A percentile compares a stretch with the other conserved stretches of the same genome.
Conservation (phyloP, 2,113 vertebrate genomes). For the Anseranas semipalmata region DNA sequence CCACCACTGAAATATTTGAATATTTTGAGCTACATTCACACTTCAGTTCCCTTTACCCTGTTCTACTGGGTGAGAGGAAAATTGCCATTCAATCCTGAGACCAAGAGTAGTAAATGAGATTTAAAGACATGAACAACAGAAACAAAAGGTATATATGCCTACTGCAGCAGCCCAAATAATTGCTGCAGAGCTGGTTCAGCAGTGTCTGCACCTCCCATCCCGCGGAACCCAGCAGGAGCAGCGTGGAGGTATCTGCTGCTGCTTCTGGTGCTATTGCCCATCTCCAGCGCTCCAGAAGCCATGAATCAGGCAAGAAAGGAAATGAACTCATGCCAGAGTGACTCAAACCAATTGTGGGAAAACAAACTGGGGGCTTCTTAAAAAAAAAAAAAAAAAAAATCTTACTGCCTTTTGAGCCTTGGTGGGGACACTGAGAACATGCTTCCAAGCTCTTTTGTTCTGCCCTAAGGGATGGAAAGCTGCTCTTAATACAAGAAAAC, state of each 20-base stretch:
- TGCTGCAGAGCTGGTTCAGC: neutral
- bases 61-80: neutral
- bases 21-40: neutral
- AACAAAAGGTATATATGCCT: neutral
- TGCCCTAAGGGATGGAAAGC: constrained; percentile 62
- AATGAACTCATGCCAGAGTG: constrained; percentile 23
- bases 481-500: constrained; percentile 69
- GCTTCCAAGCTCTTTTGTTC: constrained; percentile 62
- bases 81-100: neutral
- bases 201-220: neutral
- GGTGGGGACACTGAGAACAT: constrained; percentile 48
- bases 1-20: neutral
- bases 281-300: neutral
- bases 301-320: constrained; percentile 29
- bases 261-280: neutral
- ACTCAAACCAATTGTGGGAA: constrained; percentile 41
- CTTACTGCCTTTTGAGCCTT: constrained; percentile 36
- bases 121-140: neutral
- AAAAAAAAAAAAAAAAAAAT: neutral
- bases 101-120: neutral
- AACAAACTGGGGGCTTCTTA: constrained; percentile 38
- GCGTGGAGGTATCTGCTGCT: neutral
- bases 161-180: neutral
- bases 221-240: neutral
- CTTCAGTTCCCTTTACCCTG: neutral